Percentiles rank a stretch among this genome's conserved stretches.
Evolutionary conservation across 2,888 invertebrate species (phyloP).

Genomic region (Stomorhina lunata): DNA sequence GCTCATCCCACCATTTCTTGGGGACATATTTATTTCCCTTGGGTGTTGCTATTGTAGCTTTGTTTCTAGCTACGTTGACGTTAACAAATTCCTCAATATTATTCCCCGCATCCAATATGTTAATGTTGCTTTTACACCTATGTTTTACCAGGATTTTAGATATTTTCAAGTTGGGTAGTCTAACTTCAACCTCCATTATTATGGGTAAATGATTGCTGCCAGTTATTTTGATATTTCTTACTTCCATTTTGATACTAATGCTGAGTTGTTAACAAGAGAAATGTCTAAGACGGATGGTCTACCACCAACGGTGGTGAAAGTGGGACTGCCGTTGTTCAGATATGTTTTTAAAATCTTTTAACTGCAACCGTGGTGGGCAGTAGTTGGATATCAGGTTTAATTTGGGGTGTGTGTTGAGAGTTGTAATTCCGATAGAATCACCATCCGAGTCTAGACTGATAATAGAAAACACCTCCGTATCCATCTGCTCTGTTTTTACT

Average conservation of each 20-base stretch:
- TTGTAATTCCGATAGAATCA: too few relatives aligned
- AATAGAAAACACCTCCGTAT: too few relatives aligned
- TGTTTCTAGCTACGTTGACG: not conserved
- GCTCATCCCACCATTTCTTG: slow-evolving; percentile 17
- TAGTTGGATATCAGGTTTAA: too few relatives aligned
- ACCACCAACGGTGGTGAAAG: not conserved
- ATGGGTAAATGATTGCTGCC: slow-evolving; percentile 38
- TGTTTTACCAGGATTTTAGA: not conserved
- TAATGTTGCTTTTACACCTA: too few relatives aligned
- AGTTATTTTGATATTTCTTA: not conserved
- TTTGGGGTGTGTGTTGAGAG: too few relatives aligned
- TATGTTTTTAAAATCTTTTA: too few relatives aligned
- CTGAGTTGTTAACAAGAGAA: not conserved
- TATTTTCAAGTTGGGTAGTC: too few relatives aligned
- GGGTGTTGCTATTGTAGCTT: not conserved
- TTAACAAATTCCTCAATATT: not conserved
- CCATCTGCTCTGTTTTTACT: too few relatives aligned
- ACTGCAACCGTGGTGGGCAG: too few relatives aligned
- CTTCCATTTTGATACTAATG: not conserved
- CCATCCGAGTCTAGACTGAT: too few relatives aligned
- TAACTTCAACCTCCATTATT: not conserved
- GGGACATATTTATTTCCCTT: not conserved
- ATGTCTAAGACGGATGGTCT: slow-evolving; percentile 11
- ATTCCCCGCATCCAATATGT: not conserved
- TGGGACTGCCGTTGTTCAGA: too few relatives aligned